These are phyloP conservation scores for Helicolenus hilgendorfi DNA, from an alignment of 2,797 vertebrate genomes.

Conservation along the genomic window DNA sequence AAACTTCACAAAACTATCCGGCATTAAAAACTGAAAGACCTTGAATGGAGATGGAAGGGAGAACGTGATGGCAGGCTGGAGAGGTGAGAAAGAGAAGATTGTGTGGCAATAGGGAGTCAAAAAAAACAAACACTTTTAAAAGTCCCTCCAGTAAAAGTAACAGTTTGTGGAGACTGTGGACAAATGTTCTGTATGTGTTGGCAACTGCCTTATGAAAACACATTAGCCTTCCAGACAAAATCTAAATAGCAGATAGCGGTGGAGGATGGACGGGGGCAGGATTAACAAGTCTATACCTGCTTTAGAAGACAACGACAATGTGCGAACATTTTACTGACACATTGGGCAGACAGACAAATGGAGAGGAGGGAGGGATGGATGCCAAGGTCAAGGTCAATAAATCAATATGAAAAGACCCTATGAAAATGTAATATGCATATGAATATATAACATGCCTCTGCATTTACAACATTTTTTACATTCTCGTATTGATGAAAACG, in stretches of 20 bases:
- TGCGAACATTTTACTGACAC: conserved; percentile 84
- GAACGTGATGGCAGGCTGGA: conserved; percentile 66
- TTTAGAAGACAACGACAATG: conserved; percentile 79
- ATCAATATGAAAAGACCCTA: conserved; percentile 42
- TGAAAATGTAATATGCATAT: conserved; percentile 1
- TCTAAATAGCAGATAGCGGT: conserved; percentile 74
- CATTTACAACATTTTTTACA: not conserved
- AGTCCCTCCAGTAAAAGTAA: conserved; percentile 82
- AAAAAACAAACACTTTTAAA: conserved; percentile 67
- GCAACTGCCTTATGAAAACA: conserved; percentile 77
- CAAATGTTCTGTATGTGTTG: conserved; percentile 72
- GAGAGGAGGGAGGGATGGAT: conserved; percentile 34
- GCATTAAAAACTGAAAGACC: conserved; percentile 52
- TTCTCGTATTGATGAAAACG: conserved; percentile 3
- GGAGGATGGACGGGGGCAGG: conserved; percentile 42
- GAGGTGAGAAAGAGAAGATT: conserved; percentile 68
- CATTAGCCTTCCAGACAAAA: conserved; percentile 73
- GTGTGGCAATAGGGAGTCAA: conserved; percentile 48
- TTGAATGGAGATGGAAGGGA: conserved; percentile 46
- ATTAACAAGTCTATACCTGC: conserved; percentile 84
- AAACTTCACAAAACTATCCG: conserved; percentile 17
- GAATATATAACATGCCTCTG: not conserved
- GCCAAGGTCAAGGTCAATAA: conserved; percentile 77
- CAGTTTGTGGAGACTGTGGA: conserved; percentile 70
- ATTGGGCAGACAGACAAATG: conserved; percentile 77